phyloP scores from a whole-genome alignment of 2,888 invertebrate genomes.

The Lucinisca nassula region DNA sequence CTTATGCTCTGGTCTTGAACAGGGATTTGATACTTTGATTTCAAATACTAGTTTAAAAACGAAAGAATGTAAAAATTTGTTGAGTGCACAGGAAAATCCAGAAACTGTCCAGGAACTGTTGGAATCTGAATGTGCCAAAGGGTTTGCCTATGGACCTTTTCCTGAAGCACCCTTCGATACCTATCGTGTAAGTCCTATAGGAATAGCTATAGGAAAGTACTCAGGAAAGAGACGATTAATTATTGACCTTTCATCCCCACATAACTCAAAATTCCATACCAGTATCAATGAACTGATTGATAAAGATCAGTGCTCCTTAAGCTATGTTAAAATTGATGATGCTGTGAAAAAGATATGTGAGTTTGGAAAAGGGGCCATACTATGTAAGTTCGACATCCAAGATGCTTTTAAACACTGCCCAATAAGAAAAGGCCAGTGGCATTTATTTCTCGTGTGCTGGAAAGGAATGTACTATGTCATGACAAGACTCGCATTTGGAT shows the following conservation, averaged over 20 bases:
- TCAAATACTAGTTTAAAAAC: neutral
- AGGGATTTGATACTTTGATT: neutral
- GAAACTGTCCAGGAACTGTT: conserved; percentile 35
- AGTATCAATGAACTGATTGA: conserved; percentile 65
- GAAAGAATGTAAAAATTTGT: conserved; percentile 31
- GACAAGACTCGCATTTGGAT: conserved; percentile 47
- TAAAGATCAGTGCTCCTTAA: conserved; percentile 52
- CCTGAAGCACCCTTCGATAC: conserved; percentile 26
- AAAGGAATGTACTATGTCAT: conserved; percentile 44
- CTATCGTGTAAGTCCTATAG: conserved; percentile 59
- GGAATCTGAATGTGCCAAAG: conserved; percentile 42
- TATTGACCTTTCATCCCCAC: conserved; percentile 63
- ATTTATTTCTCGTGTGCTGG: conserved; percentile 54
- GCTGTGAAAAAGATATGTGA: conserved; percentile 49
- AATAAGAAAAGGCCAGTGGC: conserved; percentile 39
- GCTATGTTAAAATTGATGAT: too few relatives aligned
- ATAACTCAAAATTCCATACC: conserved; percentile 31
- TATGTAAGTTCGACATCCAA: conserved; percentile 59
- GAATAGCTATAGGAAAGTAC: conserved; percentile 59
- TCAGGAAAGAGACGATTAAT: conserved; percentile 60
- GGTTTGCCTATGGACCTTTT: conserved; percentile 57
- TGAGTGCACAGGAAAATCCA: conserved; percentile 34
- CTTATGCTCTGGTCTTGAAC: neutral
- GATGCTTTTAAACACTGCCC: conserved; percentile 64
- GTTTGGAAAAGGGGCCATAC: conserved; percentile 11